Percentiles rank a stretch among this genome's conserved stretches.
Conservation (phyloP, 2,888 invertebrate species). For the Spilosoma lubricipeda region DNA sequence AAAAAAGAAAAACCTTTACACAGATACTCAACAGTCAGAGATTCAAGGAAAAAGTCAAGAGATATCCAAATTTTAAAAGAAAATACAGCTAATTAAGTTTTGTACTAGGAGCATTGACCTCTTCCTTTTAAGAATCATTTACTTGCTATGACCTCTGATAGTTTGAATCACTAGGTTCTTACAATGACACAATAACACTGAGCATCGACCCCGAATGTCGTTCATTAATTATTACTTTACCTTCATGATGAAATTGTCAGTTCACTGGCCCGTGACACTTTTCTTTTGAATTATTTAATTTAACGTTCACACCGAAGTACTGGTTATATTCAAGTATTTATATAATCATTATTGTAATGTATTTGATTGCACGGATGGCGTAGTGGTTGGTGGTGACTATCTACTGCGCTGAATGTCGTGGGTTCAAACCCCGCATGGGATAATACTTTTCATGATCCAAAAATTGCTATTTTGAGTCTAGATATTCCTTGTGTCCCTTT, state of each 20-base stretch:
- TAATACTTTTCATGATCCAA: too few species aligned
- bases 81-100: background rate
- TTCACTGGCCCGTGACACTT: background rate
- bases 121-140: background rate
- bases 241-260: background rate
- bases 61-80: background rate
- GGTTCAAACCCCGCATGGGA: too few species aligned
- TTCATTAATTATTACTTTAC: conserved; percentile 5
- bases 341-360: too few species aligned
- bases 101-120: background rate
- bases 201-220: background rate
- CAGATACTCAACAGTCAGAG: background rate
- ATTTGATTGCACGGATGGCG: too few species aligned
- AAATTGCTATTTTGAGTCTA: too few species aligned
- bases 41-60: background rate
- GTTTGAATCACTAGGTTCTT: background rate
- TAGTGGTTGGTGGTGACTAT: too few species aligned
- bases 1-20: background rate
- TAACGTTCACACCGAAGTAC: background rate
- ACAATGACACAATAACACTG: background rate
- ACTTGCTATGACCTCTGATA: background rate
- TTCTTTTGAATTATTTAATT: conserved; percentile 7
- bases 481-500: too few species aligned
- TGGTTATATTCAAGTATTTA: background rate
- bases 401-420: too few species aligned